Evolutionary conservation across 53 echinoderm and acorn worm genomes (phyloP), one percentile per base, ranked within the genome.

Genomic region (Arbacia lixula): DNA sequence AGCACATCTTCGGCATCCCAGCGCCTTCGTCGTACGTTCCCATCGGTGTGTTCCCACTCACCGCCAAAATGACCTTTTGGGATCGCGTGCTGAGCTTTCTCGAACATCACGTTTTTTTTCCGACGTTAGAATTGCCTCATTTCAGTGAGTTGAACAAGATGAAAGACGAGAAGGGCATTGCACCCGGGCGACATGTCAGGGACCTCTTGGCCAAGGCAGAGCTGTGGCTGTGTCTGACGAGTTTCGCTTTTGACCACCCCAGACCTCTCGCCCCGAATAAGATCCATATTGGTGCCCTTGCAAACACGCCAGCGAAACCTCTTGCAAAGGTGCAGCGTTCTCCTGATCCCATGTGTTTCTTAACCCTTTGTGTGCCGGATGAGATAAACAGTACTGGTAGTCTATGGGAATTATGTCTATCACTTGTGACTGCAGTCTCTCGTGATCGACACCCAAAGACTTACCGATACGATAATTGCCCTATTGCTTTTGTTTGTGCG

Each of bases 191-290:
- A 49, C 17, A 26, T 20, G 30, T 83, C 19, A 29, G 11, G 4
- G 36, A 66, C 3, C 67, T 66, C 19, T 19, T 66, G 20, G 52
- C 66, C 43, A 8, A 65, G 20, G 65, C 83, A 4, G 50, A 46
- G 83, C 27, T 83, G 32, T 83, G 83, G 83, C 8, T 83, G 24
- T 46, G 32, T 29, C 30, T 34, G 50, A 52, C 83, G 35, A 51
- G 33, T 83, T 65, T 65, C n/a, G 46, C 83, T 2, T 22, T 83
- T n/a, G 83, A 83, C 32, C 66, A 28, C 31, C 83, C 83, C 1
- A 29, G 67, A 19, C 83, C 83, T 4, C 30, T 28, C 4, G 24
- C 50, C 3, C 83, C 83, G 6, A 83, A 83, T 36, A 60, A 61
- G 79, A 40, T 79, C 6, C 36, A 34, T 2, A 56, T 79, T 2